These are phyloP conservation scores for Noctua comes DNA, from an alignment of 2,888 invertebrate genomes.

Conservation along the genomic window DNA sequence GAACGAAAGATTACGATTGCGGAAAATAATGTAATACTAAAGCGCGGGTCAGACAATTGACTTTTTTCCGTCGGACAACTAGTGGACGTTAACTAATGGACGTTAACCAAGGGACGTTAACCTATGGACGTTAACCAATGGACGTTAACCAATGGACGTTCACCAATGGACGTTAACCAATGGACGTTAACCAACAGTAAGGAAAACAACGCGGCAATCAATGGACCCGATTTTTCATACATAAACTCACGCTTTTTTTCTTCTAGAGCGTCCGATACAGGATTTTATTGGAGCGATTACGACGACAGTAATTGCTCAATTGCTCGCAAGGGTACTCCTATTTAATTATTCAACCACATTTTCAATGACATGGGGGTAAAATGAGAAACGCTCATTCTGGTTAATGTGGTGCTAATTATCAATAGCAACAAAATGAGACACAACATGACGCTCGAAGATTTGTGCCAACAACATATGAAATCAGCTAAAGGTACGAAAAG, in stretches of 20 bases:
- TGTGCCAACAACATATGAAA: background rate
- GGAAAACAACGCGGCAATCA: background rate
- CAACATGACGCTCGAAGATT: background rate
- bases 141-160: background rate
- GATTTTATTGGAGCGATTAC: background rate
- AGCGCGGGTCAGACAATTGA: background rate
- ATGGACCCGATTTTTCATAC: background rate
- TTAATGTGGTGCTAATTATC: background rate
- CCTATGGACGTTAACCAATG: too few species aligned
- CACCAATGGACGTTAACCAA: too few species aligned
- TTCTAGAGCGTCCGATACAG: background rate
- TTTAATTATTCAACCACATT: background rate
- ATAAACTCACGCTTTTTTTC: too few species aligned
- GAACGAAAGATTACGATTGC: conserved; percentile 2
- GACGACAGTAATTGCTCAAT: background rate
- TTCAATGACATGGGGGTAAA: background rate
- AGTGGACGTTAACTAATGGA: background rate
- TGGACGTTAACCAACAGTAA: background rate
- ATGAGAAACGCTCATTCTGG: background rate
- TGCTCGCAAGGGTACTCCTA: background rate
- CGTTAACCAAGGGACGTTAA: too few species aligned
- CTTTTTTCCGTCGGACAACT: background rate
- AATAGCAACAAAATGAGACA: background rate
- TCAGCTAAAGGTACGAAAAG: background rate
- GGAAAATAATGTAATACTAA: conserved; percentile 1